Conservation (phyloP, 2,888 invertebrate genomes). For the Spodoptera picta region DNA sequence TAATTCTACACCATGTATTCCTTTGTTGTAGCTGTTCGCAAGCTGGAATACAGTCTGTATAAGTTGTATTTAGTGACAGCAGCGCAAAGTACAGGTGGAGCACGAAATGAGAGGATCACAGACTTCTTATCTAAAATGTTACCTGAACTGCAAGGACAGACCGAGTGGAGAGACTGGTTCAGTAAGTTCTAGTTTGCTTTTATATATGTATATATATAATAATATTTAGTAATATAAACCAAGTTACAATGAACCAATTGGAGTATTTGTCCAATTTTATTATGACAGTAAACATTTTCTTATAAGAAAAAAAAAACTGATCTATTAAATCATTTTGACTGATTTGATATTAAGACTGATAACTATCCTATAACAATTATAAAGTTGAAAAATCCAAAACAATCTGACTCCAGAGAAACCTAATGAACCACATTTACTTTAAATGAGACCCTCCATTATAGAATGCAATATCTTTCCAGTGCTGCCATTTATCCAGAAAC, state of each 20-base stretch:
- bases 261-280: no score
- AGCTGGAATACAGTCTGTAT: conserved; percentile 94
- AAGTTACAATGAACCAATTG: no score
- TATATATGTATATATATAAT: background rate
- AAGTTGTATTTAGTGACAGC: conserved; percentile 97
- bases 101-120: conserved; percentile 94
- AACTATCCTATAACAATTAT: no score
- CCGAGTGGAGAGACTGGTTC: conserved; percentile 99
- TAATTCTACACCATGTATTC: background rate
- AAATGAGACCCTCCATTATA: no score
- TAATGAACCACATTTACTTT: no score
- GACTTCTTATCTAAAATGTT: conserved; percentile 97
- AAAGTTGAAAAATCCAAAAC: no score
- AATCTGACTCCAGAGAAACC: no score
- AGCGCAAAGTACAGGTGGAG: conserved; percentile 90
- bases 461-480: conserved; percentile 88
- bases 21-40: conserved; percentile 90
- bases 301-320: no score
- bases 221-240: no score
- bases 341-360: no score
- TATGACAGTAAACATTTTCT: no score
- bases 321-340: no score
- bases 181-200: conserved; percentile 89
- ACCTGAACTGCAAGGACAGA: conserved; percentile 95
- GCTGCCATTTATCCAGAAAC: conserved; percentile 96